Evolutionary conservation across 2,797 vertebrate genomes (phyloP).

Genomic region (Anguilla pacifica): DNA sequence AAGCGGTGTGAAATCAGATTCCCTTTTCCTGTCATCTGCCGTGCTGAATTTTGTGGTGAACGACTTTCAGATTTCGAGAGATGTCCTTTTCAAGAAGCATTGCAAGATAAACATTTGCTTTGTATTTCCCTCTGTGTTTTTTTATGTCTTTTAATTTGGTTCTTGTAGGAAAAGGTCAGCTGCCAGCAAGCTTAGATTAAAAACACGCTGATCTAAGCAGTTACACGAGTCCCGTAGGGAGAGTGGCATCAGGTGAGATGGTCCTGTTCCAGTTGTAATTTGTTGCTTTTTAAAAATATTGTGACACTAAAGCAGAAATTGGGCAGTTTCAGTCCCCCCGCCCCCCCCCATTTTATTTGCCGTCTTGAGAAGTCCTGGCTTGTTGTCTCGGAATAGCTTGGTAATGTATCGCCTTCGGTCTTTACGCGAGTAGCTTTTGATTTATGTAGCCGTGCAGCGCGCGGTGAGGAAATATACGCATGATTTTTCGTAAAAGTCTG

Average conservation of each 20-base stretch:
- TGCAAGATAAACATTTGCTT: constrained; percentile 20
- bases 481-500: background rate
- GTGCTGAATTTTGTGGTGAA: background rate
- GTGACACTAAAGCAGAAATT: background rate
- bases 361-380: background rate
- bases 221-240: background rate
- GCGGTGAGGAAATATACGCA: background rate
- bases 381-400: background rate
- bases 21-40: background rate
- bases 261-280: background rate
- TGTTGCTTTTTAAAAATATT: background rate
- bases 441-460: background rate
- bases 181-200: constrained; percentile 30
- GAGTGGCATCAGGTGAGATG: constrained; percentile 8
- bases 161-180: constrained; percentile 27
- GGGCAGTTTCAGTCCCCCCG: background rate
- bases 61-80: background rate
- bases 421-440: background rate
- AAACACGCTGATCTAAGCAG: background rate
- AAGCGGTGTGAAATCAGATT: background rate
- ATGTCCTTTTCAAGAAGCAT: background rate
- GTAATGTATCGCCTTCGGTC: background rate
- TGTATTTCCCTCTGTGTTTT: constrained; percentile 2
- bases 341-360: background rate
- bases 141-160: constrained; percentile 6